Percentiles rank a stretch among this genome's conserved stretches.
Evolutionary conservation across 1,140 invertebrate species (phyloP).

Genomic region (Eurosta solidaginis): DNA sequence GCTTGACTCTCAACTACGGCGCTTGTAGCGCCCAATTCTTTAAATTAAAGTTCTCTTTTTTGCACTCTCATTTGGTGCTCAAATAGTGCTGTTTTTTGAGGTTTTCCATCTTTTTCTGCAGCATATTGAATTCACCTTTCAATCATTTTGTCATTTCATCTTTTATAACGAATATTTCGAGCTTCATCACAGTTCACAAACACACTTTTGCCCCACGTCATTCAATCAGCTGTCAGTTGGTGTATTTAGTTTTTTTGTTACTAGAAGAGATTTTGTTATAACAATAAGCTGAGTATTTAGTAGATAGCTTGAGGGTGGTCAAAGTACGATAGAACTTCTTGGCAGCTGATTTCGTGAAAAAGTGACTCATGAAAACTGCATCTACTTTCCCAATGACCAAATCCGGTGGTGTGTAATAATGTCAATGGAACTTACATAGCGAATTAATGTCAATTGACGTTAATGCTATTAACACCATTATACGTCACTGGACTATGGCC

Average conservation of each 20-base stretch:
- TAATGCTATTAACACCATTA: no score
- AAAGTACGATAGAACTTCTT: not conserved
- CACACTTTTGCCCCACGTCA: not conserved
- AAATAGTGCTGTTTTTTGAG: not conserved
- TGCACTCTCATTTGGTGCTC: not conserved
- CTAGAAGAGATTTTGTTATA: not conserved
- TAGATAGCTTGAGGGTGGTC: not conserved
- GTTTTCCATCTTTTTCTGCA: not conserved
- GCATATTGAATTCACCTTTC: constrained; percentile 52
- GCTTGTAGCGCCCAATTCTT: not conserved
- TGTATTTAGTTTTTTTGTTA: not conserved
- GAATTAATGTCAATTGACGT: no score
- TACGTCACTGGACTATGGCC: no score
- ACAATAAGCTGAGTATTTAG: not conserved
- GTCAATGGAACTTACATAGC: no score
- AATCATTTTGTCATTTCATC: constrained; percentile 45
- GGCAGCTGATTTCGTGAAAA: no score
- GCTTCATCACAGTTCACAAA: not conserved
- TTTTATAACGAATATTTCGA: not conserved
- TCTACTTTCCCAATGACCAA: no score
- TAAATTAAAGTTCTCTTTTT: not conserved
- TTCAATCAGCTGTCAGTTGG: not conserved
- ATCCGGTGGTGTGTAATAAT: no score
- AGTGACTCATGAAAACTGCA: no score
- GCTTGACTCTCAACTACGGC: not conserved